Percentiles rank a stretch among this genome's conserved stretches.
phyloP scores from a whole-genome alignment of 1,140 invertebrate genomes.

The Hetaerina americana region DNA sequence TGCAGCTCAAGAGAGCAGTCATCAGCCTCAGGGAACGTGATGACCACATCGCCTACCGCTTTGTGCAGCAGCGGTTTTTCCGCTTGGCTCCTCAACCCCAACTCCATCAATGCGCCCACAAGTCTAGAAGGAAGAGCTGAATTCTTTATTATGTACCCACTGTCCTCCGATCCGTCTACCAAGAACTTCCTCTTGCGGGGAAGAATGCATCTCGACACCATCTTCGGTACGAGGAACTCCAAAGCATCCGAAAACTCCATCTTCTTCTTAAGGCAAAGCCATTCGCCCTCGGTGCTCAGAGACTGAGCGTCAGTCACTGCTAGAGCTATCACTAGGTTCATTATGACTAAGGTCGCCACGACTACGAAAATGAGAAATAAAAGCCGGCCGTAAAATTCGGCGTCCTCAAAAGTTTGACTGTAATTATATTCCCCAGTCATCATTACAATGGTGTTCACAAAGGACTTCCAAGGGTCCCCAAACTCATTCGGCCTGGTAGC shows the following conservation, averaged over 20 bases:
- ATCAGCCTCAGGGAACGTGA: not conserved
- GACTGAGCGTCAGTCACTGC: not conserved
- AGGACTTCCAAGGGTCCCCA: not conserved
- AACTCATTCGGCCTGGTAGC: not conserved
- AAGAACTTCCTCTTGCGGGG: not conserved
- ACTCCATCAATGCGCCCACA: not conserved
- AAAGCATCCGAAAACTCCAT: not conserved
- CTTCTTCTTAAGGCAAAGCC: not conserved
- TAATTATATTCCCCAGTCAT: not conserved
- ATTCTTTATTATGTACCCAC: not conserved
- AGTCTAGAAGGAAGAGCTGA: not conserved
- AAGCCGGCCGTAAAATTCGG: not conserved
- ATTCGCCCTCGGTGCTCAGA: not conserved
- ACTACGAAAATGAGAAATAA: not conserved
- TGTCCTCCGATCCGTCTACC: not conserved
- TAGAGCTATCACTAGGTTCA: not conserved
- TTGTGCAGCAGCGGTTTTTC: no score
- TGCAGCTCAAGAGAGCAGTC: not conserved
- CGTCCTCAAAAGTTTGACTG: not conserved
- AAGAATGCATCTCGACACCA: not conserved
- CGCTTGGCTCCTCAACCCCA: not conserved
- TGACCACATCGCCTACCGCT: no score
- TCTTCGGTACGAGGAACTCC: not conserved
- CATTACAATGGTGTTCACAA: not conserved
- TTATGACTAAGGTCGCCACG: not conserved